phyloP scores from a whole-genome alignment of 1,140 invertebrate species.

The Drosophila sechellia region DNA sequence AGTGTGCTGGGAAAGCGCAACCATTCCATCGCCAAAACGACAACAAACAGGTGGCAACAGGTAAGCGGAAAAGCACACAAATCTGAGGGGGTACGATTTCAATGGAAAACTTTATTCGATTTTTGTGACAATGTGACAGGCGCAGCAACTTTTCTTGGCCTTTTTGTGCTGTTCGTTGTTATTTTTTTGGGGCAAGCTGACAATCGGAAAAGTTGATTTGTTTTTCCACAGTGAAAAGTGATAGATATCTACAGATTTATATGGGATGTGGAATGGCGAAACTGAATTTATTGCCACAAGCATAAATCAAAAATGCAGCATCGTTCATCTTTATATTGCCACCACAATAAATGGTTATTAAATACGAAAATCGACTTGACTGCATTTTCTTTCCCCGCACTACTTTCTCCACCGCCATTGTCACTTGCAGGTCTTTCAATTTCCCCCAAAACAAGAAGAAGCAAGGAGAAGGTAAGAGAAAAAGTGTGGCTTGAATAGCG shows the following conservation, averaged over 20 bases:
- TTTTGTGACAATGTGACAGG: constrained; percentile 61
- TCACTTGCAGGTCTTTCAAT: constrained; percentile 40
- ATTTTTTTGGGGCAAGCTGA: constrained; percentile 9
- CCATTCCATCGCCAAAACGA: background rate
- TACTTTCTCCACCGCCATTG: constrained; percentile 1
- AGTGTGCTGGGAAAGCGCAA: constrained; percentile 1
- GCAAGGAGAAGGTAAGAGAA: background rate
- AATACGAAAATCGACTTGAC: too few relatives aligned
- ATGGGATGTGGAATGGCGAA: background rate
- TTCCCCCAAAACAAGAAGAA: constrained; percentile 45
- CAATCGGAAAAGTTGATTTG: constrained; percentile 24
- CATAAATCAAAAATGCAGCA: too few relatives aligned
- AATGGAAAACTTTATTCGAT: constrained; percentile 71
- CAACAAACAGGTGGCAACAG: constrained; percentile 29
- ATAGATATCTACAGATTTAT: background rate
- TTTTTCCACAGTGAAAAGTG: constrained; percentile 10
- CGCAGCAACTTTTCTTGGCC: constrained; percentile 39
- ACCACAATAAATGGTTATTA: too few relatives aligned
- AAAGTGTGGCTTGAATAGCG: constrained; percentile 40
- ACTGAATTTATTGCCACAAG: too few relatives aligned
- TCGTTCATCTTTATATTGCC: too few relatives aligned
- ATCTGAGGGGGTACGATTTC: constrained; percentile 16
- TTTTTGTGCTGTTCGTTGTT: constrained; percentile 19
- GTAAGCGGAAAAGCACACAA: constrained; percentile 17
- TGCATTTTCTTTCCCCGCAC: too few relatives aligned